Conservation (phyloP, 2,888 invertebrate genomes). For the Sminthurinus aureus region DNA sequence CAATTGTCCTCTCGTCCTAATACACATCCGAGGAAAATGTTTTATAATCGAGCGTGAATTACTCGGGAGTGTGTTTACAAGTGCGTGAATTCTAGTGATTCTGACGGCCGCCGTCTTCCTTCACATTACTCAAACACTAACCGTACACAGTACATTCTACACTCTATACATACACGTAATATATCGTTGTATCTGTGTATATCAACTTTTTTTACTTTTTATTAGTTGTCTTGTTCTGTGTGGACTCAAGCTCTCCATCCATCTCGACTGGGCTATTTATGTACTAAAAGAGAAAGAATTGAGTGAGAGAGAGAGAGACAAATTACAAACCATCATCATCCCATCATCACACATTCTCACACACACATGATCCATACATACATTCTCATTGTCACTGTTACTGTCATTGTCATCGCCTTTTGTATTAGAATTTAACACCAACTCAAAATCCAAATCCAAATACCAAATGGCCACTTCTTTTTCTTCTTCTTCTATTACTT, state of each 20-base stretch:
- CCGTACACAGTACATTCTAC: not conserved
- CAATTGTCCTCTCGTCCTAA: constrained; percentile 24
- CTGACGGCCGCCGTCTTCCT: constrained; percentile 18
- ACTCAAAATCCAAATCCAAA: not conserved
- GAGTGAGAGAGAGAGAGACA: not conserved
- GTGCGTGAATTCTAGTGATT: constrained; percentile 40
- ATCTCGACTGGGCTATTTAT: not conserved
- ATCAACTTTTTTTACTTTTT: not conserved
- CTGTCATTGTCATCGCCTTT: not conserved
- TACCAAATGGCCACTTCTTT: constrained; percentile 2
- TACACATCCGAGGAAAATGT: constrained; percentile 40
- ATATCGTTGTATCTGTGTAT: not conserved
- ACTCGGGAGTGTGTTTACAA: constrained; percentile 39
- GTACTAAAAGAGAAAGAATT: constrained; percentile 2
- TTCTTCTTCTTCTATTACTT: not conserved
- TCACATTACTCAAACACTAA: constrained; percentile 20
- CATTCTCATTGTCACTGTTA: not conserved
- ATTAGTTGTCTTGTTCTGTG: not conserved
- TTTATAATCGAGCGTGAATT: constrained; percentile 42
- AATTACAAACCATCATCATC: not conserved
- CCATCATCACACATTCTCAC: constrained; percentile 20
- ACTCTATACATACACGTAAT: not conserved
- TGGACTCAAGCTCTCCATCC: not conserved
- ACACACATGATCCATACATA: constrained; percentile 7
- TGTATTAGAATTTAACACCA: not conserved